Evolutionary conservation across 1,140 invertebrate genomes (phyloP), one percentile per base, ranked within the genome.

Genomic region (Ptiloglossa arizonensis): DNA sequence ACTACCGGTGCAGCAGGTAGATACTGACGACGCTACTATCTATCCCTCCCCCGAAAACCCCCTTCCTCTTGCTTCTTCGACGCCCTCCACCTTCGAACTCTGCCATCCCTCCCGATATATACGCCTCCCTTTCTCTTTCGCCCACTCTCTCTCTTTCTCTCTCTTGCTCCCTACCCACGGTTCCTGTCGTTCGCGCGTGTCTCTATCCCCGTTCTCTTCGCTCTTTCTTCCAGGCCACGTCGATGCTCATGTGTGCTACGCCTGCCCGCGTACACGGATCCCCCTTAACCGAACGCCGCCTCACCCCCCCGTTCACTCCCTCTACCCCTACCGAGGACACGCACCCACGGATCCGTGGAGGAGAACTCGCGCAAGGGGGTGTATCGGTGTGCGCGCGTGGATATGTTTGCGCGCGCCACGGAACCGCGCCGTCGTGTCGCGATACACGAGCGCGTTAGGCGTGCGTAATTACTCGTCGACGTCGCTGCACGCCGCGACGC

Each of bases 401-500:
- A n/a, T n/a, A n/a, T n/a, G n/a, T n/a, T n/a, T n/a, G n/a, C n/a
- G n/a, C n/a, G n/a, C n/a, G n/a, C 52, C 27, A 38, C 41, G 9
- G 48, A 44, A 44, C 63, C n/a, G 66, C 75, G 4, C 3, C 52
- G 38, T 24, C 80, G 54, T 52, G 44, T 24, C 69, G n/a, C 77
- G 52, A 56, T 81, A 74, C 82, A 78, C 73, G 41, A 56, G 38
- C 74, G 70, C 84, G 85, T 86, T 83, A 81, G 74, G 71, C 81
- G 84, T 84, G 82, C 82, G 69, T 86, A 86, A 87, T 86, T 85
- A 86, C 72, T 85, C 82, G 72, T 82, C 79, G 72, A 38, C 77
- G 46, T 77, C 27, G 78, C 75, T 84, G 46, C 79, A 50, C 13
- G 8, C 48, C 46, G 66, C 48, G 41, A 78, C 57, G 41, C 73